Base-by-base conservation (phyloP, 2,888 invertebrate genomes). In the Neoascia interrupta region DNA sequence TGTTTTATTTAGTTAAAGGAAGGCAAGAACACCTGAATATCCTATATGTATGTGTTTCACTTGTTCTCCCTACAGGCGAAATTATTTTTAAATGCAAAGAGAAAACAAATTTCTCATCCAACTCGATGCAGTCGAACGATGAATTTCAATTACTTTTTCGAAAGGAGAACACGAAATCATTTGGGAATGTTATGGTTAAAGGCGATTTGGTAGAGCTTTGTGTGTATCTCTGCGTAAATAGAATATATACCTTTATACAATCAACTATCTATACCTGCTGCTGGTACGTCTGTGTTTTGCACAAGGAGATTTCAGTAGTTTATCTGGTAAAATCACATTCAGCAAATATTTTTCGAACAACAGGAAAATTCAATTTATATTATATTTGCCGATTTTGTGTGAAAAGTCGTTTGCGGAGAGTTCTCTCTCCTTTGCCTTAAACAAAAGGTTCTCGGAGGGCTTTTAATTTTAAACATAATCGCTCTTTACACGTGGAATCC, bases 91-190 rank as follows among this genome's bases (percentile, higher is more conserved):
- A n/a, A n/a, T 15, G 15, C 23, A 41, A 37, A 37, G 21, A 49
- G 5, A 36, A 37, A 69, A 49, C 41, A 41, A 19, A 58, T 58
- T 49, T 18, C 54, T 37, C 41, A 58, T 58, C 26, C 49, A 21
- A 66, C 45, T 45, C 23, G 36, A 58, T 58, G 58, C 58, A 69
- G 49, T 49, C 41, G 58, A 51, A 69, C 41, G 58, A 60, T 60
- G 51, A 69, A 69, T 60, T 69, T 69, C 49, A 69, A 60, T 51
- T 69, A 58, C 49, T 58, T 51, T 41, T 34, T 43, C 41, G 16
- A 15, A 39, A 68, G 13, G 49, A 23, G 34, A 31, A 10, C 18
- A 34, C 18, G 23, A 49, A 68, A 49, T 34, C 23, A 26, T 58
- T 51, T 19, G 58, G 51, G 58, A 51, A 43, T 41, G 34, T n/a